Conservation (phyloP, 1,140 invertebrate genomes). For the Melitaea cinxia region DNA sequence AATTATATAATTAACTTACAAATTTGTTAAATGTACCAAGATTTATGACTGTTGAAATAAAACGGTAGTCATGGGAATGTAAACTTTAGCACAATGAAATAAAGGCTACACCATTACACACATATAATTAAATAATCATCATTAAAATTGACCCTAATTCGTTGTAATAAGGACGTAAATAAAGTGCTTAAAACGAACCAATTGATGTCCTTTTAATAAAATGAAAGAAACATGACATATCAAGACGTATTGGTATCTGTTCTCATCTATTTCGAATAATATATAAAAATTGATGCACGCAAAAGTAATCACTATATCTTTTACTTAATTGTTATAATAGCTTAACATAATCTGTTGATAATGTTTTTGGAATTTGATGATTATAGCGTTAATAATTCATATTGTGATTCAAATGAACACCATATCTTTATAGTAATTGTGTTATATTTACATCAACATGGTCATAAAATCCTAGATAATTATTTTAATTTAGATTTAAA, state of each 20-base stretch:
- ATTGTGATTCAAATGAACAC: constrained; percentile 4
- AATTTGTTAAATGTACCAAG: constrained; percentile 19
- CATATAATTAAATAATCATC: constrained; percentile 24
- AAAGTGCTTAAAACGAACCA: constrained; percentile 2
- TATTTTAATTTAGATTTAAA: background rate
- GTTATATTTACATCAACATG: background rate
- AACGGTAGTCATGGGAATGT: background rate
- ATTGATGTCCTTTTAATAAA: constrained; percentile 15
- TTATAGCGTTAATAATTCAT: constrained; percentile 5
- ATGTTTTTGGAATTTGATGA: constrained; percentile 8
- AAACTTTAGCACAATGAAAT: background rate
- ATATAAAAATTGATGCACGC: background rate
- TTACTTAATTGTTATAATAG: background rate
- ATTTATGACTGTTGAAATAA: constrained; percentile 29
- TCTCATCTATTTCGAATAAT: constrained; percentile 1
- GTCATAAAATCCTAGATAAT: background rate
- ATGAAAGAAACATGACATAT: background rate
- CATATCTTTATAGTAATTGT: constrained; percentile 1
- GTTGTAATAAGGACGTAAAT: constrained; percentile 26
- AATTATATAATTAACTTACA: constrained; percentile 36
- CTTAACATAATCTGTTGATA: background rate
- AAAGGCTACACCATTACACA: background rate
- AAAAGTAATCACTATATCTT: background rate
- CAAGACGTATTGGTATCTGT: background rate
- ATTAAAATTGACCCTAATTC: constrained; percentile 25